Evolutionary conservation across 2,888 invertebrate genomes (phyloP), one percentile per base, ranked within the genome.

Genomic region (Drosophila merina): DNA sequence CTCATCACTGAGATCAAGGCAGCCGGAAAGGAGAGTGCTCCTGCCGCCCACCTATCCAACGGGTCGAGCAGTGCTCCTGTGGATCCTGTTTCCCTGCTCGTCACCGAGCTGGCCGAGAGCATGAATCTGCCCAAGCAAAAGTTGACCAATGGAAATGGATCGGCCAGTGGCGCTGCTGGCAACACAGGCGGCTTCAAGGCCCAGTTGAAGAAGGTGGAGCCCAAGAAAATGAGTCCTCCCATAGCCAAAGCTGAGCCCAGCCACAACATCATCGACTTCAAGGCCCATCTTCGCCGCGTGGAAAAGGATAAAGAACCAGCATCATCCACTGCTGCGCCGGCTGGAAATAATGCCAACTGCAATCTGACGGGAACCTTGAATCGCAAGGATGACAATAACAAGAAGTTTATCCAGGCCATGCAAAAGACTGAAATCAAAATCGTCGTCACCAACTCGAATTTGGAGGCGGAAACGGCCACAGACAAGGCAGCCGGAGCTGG

Each of bases 1-100:
- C 92, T 96, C 51, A 95, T 96, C 49, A 95, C 96, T 4, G 97
- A 97, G 91, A 96, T 97, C 63, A 96, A 96, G 90, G 96, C 96
- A 44, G 83, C 85, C 40, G 79, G 76, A 60, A 88, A 88, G 72
- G 83, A 57, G 26, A 30, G 26, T 38, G 47, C 40, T 25, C 44
- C 55, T 3, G 2, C 36, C n/a, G n/a, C 28, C 7, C 47, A 40
- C 20, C 28, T 50, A 4, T 58, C 80, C 10, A 85, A 76, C 28
- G 68, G 69, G 0, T 47, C 51, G 4, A 26, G 70, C 30, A 69
- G 52, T 93, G 14, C 93, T 50, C 82, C 71, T 50, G 93, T 93
- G 73, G 96, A 96, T 91, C 97, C 97, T 0, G 96, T 96, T 9
- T 93, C 96, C 54, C 94, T 97, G 87, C 93, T 97, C 74, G 95